Evolutionary conservation across 2,113 vertebrate genomes (phyloP).

Genomic region (Aviceda subcristata): DNA sequence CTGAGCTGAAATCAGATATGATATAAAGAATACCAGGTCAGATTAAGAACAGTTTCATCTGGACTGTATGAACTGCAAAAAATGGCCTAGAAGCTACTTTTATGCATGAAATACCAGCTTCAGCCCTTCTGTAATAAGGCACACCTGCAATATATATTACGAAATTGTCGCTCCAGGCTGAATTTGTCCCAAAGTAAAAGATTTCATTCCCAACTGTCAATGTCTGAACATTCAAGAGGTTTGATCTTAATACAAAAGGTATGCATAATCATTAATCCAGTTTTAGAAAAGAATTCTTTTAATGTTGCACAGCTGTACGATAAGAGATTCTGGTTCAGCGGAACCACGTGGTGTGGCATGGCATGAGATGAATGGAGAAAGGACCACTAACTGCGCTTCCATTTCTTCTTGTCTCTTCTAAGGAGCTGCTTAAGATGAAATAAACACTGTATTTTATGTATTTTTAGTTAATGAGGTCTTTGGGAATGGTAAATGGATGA

Average conservation of each 20-base stretch:
- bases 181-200: not conserved
- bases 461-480: not conserved
- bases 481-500: not conserved
- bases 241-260: constrained; percentile 12
- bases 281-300: constrained; percentile 5
- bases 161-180: constrained; percentile 1
- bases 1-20: not conserved
- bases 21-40: not conserved
- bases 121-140: not conserved
- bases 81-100: not conserved
- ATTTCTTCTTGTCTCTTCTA: not conserved
- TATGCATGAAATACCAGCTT: not conserved
- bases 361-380: not conserved
- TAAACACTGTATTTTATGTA: not conserved
- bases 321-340: not conserved
- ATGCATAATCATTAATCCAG: not conserved
- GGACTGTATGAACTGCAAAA: not conserved
- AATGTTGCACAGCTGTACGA: not conserved
- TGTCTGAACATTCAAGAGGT: not conserved
- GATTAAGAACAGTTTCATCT: not conserved
- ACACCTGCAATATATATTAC: not conserved
- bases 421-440: not conserved
- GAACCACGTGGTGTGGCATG: not conserved
- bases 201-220: not conserved
- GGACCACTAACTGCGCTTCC: not conserved